These are phyloP conservation scores for Erpobdella octoculata DNA, from an alignment of 2,888 invertebrate species.

Conservation along the genomic window DNA sequence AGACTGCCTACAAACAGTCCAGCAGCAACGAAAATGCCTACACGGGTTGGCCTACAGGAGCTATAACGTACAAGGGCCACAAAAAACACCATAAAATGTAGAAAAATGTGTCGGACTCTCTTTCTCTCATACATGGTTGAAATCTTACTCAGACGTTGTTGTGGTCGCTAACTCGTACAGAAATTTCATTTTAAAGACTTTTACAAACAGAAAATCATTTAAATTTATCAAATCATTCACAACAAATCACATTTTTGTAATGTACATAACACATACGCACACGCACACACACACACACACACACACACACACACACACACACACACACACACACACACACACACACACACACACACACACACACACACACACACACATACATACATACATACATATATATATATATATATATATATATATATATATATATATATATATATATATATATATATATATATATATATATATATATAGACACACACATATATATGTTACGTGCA, in stretches of 20 bases:
- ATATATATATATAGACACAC: too few relatives aligned
- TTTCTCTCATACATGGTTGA: too few relatives aligned
- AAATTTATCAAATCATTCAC: too few relatives aligned
- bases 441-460: conserved; percentile 15
- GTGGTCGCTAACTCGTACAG: too few relatives aligned
- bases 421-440: conserved; percentile 16
- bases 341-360: conserved; percentile 16
- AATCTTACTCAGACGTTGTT: too few relatives aligned
- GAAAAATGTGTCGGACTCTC: not conserved
- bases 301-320: conserved; percentile 13
- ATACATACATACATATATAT: conserved; percentile 14
- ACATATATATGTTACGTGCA: too few relatives aligned
- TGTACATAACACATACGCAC: conserved; percentile 14
- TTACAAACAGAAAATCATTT: too few relatives aligned
- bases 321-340: conserved; percentile 17
- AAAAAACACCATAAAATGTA: not conserved
- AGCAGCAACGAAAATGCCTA: too few relatives aligned
- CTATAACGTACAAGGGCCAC: not conserved
- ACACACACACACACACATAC: conserved; percentile 18
- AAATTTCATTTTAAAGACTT: too few relatives aligned
- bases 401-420: conserved; percentile 17
- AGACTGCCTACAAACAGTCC: too few relatives aligned
- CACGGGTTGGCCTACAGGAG: too few relatives aligned
- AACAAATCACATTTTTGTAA: too few relatives aligned
- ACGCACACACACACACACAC: conserved; percentile 18